Evolutionary conservation across 2,888 invertebrate species (phyloP), one percentile per base, ranked within the genome.

Genomic region (Anorthoa munda): DNA sequence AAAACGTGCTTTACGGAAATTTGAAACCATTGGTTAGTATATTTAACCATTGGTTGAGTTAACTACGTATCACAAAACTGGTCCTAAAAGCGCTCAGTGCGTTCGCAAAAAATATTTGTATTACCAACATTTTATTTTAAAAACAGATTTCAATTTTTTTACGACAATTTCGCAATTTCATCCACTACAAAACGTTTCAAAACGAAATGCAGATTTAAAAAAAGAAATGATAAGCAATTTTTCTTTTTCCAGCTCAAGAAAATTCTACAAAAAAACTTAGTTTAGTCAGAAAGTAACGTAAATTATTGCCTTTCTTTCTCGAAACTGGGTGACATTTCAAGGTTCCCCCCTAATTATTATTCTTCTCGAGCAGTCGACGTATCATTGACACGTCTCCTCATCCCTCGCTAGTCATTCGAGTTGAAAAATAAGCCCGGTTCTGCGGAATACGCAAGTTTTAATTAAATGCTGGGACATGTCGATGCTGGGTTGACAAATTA

Each of bases 401-500:
- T 72, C 65, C 63, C 59, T 66, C 46, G 39, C 23, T 26, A 61
- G 61, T 71, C 63, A 66, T 69, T 64, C 39, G 45, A 67, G 26
- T 64, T 74, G 51, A 72, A 69, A 79, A 68, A 72, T 71, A 59
- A 68, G 23, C 53, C 45, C 31, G 45, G 23, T 72, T 72, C 56
- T 58, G 50, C 45, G 18, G 61, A 70, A 69, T 56, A 26, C 39
- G 67, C 66, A 77, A 72, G 46, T 78, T 78, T 86, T 72, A 83
- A 86, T 86, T 68, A 78, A 75, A 78, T 66, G 53, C 66, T 51
- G 64, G 26, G 56, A 64, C 31, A 71, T 64, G 81, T 64, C 66
- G 56, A 72, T 69, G 72, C 18, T 61, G 39, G 55, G 65, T 68
- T 71, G 59, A 64, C 67, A 59, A 66, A 75, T 56, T 45, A 64